phyloP scores from a whole-genome alignment of 2,113 vertebrate species.

The Thalassoma bifasciatum region DNA sequence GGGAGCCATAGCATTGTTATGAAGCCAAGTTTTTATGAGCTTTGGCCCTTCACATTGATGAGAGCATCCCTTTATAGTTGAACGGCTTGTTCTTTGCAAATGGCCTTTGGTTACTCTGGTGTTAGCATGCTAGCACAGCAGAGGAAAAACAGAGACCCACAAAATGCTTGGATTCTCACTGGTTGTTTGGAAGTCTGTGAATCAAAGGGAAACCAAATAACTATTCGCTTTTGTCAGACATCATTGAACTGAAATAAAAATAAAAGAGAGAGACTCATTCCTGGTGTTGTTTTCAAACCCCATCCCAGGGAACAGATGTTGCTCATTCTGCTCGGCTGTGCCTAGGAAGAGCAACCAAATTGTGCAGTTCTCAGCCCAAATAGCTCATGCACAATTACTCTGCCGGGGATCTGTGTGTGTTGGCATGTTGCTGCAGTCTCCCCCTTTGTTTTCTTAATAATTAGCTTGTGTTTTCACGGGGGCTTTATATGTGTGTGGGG shows the following conservation, averaged over 20 bases:
- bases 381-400: constrained; percentile 88
- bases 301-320: constrained; percentile 84
- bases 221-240: constrained; percentile 37
- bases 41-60: constrained; percentile 46
- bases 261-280: constrained; percentile 31
- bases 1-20: constrained; percentile 50
- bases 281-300: constrained; percentile 74
- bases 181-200: constrained; percentile 7
- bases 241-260: constrained; percentile 18
- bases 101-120: constrained; percentile 53
- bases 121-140: constrained; percentile 28
- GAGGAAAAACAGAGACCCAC: constrained; percentile 22
- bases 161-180: constrained; percentile 14
- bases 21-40: constrained; percentile 68
- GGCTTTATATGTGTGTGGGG: constrained; percentile 83
- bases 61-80: constrained; percentile 64
- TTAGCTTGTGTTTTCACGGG: constrained; percentile 87
- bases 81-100: constrained; percentile 44
- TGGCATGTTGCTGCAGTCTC: constrained; percentile 84
- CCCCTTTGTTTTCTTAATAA: constrained; percentile 91
- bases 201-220: constrained; percentile 23
- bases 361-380: constrained; percentile 89
- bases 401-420: constrained; percentile 88
- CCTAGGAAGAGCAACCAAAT: constrained; percentile 86
- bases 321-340: constrained; percentile 87